These are phyloP conservation scores for Camponotus fellah DNA, from an alignment of 2,888 invertebrate species.

Conservation along the genomic window DNA sequence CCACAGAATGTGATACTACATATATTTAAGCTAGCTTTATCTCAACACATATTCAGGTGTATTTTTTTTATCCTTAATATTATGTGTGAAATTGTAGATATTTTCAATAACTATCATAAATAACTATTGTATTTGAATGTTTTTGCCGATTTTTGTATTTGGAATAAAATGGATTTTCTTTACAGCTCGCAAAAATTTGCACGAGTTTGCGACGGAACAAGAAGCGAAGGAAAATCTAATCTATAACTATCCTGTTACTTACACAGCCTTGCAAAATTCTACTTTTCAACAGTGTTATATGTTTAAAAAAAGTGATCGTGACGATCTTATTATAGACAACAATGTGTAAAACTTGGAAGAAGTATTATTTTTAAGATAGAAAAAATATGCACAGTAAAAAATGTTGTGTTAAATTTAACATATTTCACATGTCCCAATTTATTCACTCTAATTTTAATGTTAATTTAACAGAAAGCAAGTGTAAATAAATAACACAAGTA, in stretches of 20 bases:
- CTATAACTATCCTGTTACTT: slow-evolving; percentile 90
- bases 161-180: slow-evolving; percentile 22
- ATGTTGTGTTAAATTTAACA: too few species aligned
- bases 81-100: background rate
- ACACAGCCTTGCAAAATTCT: slow-evolving; percentile 88
- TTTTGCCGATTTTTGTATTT: background rate
- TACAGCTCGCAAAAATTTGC: slow-evolving; percentile 89
- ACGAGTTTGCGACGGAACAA: slow-evolving; percentile 87
- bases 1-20: background rate
- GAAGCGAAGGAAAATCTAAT: slow-evolving; percentile 89
- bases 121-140: background rate
- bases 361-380: slow-evolving; percentile 36
- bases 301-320: slow-evolving; percentile 84
- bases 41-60: background rate
- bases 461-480: too few species aligned
- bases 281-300: slow-evolving; percentile 90
- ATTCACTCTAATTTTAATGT: too few species aligned
- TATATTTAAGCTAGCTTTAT: background rate
- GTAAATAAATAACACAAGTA: too few species aligned
- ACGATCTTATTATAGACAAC: background rate
- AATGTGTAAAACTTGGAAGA: background rate
- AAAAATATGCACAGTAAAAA: too few species aligned
- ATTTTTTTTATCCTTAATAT: background rate
- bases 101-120: background rate
- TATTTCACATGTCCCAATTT: too few species aligned